These are phyloP conservation scores for Mormyrus iriodes DNA, from an alignment of 2,113 vertebrate genomes.

Conservation along the genomic window DNA sequence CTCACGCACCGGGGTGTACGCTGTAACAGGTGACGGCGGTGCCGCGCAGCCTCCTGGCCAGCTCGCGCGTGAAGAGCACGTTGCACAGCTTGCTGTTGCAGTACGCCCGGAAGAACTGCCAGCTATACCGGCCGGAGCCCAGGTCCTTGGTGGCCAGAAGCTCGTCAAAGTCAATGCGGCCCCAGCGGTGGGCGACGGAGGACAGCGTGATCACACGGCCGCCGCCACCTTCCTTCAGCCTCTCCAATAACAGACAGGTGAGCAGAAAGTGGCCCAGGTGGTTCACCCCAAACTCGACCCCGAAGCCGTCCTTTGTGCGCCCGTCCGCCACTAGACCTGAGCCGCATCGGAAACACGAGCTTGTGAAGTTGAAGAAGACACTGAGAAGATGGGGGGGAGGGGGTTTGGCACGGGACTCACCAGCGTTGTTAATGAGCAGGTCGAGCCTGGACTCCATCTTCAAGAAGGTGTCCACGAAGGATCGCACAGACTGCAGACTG, in stretches of 20 bases:
- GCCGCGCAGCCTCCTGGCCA: conserved; percentile 56
- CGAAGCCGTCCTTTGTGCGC: conserved; percentile 54
- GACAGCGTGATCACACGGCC: conserved; percentile 65
- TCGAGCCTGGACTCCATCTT: conserved; percentile 50
- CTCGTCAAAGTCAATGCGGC: conserved; percentile 43
- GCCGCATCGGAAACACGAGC: background rate
- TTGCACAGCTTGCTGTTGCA: conserved; percentile 64
- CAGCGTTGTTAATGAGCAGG: conserved; percentile 71
- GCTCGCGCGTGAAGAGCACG: conserved; percentile 42
- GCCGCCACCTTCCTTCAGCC: conserved; percentile 50
- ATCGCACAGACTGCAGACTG: conserved; percentile 59
- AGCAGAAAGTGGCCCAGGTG: conserved; percentile 41
- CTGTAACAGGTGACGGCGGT: conserved; percentile 63
- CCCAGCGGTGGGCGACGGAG: conserved; percentile 49
- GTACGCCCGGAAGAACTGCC: conserved; percentile 53
- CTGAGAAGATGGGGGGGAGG: background rate
- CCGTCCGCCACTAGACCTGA: conserved; percentile 54
- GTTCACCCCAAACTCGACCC: conserved; percentile 63
- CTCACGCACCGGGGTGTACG: background rate
- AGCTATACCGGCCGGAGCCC: conserved; percentile 15
- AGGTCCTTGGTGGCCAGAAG: conserved; percentile 42
- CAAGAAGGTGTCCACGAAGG: conserved; percentile 58
- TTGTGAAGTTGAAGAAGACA: background rate
- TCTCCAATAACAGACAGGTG: conserved; percentile 63
- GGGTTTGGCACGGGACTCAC: conserved; percentile 45